A percentile compares a stretch with the other conserved stretches of the same genome.
phyloP scores from a whole-genome alignment of 2,113 vertebrate genomes.

The Balaenoptera acutorostrata region DNA sequence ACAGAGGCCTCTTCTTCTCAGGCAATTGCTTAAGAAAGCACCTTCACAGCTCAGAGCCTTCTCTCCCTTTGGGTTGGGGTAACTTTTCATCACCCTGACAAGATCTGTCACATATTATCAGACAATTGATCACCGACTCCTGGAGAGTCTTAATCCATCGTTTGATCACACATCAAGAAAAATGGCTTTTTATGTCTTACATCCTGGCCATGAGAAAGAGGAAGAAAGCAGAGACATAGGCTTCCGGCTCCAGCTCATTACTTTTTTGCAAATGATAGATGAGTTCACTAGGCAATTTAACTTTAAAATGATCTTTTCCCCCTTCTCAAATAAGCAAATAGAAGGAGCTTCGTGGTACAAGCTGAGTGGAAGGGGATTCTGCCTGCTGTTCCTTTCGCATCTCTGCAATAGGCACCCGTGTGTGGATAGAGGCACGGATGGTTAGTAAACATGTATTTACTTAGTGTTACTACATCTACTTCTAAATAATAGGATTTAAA shows the following conservation, averaged over 20 bases:
- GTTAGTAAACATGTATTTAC: constrained; percentile 39
- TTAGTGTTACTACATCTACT: constrained; percentile 28
- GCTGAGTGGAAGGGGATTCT: constrained; percentile 13
- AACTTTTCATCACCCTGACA: constrained; percentile 50
- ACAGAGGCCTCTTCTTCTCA: background rate
- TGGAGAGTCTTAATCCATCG: constrained; percentile 56
- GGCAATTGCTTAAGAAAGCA: constrained; percentile 32
- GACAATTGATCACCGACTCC: constrained; percentile 56
- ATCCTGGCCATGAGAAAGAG: constrained; percentile 16
- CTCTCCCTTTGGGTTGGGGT: constrained; percentile 41
- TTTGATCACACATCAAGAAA: constrained; percentile 64
- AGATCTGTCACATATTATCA: constrained; percentile 53
- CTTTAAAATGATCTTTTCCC: constrained; percentile 65
- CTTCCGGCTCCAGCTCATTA: constrained; percentile 53
- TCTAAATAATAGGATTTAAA: constrained; percentile 53
- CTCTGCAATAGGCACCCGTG: background rate
- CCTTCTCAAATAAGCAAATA: constrained; percentile 55
- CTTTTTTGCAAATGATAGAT: constrained; percentile 56
- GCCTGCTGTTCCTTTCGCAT: background rate
- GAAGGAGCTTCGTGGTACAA: constrained; percentile 19
- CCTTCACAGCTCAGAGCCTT: constrained; percentile 67
- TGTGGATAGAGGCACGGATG: constrained; percentile 1
- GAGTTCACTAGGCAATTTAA: constrained; percentile 61
- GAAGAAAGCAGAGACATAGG: background rate
- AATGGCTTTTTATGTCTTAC: constrained; percentile 38